Evolutionary conservation across 2,797 vertebrate species (phyloP).

Genomic region (Odontamblyopus lacepedii): DNA sequence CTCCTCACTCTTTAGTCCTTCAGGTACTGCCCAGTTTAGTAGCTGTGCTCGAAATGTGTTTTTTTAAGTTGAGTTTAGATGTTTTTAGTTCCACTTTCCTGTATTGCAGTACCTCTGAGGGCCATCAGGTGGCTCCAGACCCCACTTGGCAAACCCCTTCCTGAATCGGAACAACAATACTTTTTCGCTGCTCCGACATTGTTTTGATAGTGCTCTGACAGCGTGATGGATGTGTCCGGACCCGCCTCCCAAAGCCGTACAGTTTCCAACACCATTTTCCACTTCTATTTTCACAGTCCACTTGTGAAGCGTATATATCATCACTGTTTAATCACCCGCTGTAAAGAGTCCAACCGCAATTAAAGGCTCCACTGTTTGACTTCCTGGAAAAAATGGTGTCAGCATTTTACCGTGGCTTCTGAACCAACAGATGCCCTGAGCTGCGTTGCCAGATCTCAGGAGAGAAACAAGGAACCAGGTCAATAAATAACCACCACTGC

Average conservation of each 20-base stretch:
- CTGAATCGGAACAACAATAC: background rate
- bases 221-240: constrained; percentile 3
- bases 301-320: constrained; percentile 15
- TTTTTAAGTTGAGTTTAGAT: no score
- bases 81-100: no score
- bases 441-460: background rate
- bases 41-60: no score
- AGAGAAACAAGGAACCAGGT: background rate
- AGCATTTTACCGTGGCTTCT: constrained; percentile 5
- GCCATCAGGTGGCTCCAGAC: no score
- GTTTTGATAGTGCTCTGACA: background rate
- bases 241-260: background rate
- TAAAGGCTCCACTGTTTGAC: constrained; percentile 10
- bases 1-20: no score
- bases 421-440: background rate
- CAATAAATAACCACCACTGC: background rate
- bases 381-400: constrained; percentile 16
- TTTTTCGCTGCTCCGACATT: background rate
- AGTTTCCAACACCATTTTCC: constrained; percentile 2
- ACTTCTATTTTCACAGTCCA: background rate
- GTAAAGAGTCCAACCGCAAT: constrained; percentile 18
- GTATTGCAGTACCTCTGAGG: no score
- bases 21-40: no score
- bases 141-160: no score
- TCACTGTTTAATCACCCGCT: constrained; percentile 18